A percentile compares a stretch with the other conserved stretches of the same genome.
Evolutionary conservation across 1,140 invertebrate species (phyloP).

Genomic region (Drosophila setifemur): DNA sequence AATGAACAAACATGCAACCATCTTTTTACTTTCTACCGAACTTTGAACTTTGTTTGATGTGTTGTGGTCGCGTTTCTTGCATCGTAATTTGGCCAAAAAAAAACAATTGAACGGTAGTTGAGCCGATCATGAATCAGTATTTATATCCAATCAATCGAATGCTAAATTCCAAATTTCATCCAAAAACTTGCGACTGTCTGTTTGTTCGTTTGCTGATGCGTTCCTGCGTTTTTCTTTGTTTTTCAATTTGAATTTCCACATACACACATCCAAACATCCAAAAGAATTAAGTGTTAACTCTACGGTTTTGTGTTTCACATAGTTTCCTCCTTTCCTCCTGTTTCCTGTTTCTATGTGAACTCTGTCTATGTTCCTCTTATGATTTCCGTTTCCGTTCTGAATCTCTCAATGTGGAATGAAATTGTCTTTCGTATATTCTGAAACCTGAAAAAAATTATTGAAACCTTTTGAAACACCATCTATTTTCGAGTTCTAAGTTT

Average conservation of each 20-base stretch:
- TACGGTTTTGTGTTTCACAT: slow-evolving; percentile 23
- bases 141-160: slow-evolving; percentile 17
- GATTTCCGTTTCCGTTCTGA: slow-evolving; percentile 38
- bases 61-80: slow-evolving; percentile 53
- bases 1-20: slow-evolving; percentile 79
- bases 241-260: slow-evolving; percentile 1
- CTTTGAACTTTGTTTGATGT: slow-evolving; percentile 69
- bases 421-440: slow-evolving; percentile 7
- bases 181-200: slow-evolving; percentile 3
- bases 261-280: background rate
- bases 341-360: slow-evolving; percentile 35
- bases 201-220: slow-evolving; percentile 76
- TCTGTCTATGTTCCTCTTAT: slow-evolving; percentile 7
- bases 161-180: slow-evolving; percentile 22
- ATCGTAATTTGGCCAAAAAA: slow-evolving; percentile 49
- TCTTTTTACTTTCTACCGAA: slow-evolving; percentile 48
- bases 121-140: slow-evolving; percentile 14
- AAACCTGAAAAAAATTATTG: background rate
- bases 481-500: slow-evolving; percentile 14
- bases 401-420: slow-evolving; percentile 73
- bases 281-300: slow-evolving; percentile 10
- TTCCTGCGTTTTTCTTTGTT: slow-evolving; percentile 56
- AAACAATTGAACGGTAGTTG: slow-evolving; percentile 72
- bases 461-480: slow-evolving; percentile 1
- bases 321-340: slow-evolving; percentile 16